Percentiles rank a stretch among this genome's conserved stretches.
Conservation (phyloP, 2,888 invertebrate genomes). For the Pachycephus smyrnensis region DNA sequence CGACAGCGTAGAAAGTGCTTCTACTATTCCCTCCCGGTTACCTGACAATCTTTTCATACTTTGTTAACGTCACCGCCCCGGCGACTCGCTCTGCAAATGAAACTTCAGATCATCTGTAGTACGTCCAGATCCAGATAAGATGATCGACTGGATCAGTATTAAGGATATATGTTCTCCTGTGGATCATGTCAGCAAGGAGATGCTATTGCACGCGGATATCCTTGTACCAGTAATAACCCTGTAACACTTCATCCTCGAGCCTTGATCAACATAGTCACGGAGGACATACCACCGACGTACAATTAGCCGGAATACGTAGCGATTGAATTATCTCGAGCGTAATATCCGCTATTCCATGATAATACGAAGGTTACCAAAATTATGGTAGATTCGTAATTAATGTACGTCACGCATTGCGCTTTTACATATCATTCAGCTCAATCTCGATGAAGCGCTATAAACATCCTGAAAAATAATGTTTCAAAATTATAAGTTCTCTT, state of each 20-base stretch:
- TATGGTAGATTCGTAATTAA: not conserved
- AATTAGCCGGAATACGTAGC: not conserved
- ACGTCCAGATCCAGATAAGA: not conserved
- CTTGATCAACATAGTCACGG: slow-evolving; percentile 13
- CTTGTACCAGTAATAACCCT: slow-evolving; percentile 26
- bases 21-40: slow-evolving; percentile 36
- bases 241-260: slow-evolving; percentile 36
- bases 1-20: slow-evolving; percentile 42
- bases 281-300: slow-evolving; percentile 19
- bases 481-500: not conserved
- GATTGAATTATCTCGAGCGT: not conserved
- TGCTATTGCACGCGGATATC: slow-evolving; percentile 38
- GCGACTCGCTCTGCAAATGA: not conserved
- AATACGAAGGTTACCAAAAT: not conserved
- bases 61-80: not conserved
- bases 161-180: not conserved
- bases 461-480: not conserved
- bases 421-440: not conserved
- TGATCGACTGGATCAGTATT: not conserved
- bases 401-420: not conserved
- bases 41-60: slow-evolving; percentile 32
- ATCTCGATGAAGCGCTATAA: not conserved
- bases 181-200: not conserved
- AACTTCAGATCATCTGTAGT: not conserved
- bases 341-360: not conserved